Conservation (phyloP, 2,797 vertebrate genomes). For the Xiphorhynchus erythropygius region DNA sequence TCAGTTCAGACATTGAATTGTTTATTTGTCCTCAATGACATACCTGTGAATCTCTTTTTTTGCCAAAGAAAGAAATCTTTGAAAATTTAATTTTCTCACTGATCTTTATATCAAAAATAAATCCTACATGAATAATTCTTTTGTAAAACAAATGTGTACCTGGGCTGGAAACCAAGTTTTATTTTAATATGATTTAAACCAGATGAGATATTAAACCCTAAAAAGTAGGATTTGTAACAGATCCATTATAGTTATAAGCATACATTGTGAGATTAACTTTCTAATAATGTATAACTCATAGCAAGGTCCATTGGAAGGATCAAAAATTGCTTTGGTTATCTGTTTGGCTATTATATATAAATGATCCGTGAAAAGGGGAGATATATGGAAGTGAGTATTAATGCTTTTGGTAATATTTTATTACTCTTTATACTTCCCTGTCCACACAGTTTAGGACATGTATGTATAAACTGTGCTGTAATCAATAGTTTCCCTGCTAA, state of each 20-base stretch:
- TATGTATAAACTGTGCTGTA: background rate
- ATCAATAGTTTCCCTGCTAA: background rate
- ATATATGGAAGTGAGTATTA: background rate
- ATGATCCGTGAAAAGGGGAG: background rate
- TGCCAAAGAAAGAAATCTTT: background rate
- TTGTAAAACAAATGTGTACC: background rate
- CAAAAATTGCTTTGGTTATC: background rate
- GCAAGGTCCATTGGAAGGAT: background rate
- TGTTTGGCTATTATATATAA: background rate
- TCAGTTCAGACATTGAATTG: background rate
- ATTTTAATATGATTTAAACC: conserved; percentile 4
- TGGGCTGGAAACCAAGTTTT: conserved; percentile 36
- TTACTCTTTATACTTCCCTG: background rate
- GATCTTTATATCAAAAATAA: conserved; percentile 40
- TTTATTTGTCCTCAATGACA: background rate
- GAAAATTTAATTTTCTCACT: background rate
- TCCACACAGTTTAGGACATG: background rate
- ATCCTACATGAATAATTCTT: background rate
- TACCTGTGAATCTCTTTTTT: background rate
- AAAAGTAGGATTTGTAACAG: conserved; percentile 14
- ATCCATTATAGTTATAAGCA: background rate
- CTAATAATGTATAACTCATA: background rate
- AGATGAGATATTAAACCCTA: background rate
- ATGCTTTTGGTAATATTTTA: background rate
- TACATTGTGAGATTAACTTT: background rate